Evolutionary conservation across 2,888 invertebrate genomes (phyloP), one percentile per base, ranked within the genome.

Genomic region (Plebejus anna): DNA sequence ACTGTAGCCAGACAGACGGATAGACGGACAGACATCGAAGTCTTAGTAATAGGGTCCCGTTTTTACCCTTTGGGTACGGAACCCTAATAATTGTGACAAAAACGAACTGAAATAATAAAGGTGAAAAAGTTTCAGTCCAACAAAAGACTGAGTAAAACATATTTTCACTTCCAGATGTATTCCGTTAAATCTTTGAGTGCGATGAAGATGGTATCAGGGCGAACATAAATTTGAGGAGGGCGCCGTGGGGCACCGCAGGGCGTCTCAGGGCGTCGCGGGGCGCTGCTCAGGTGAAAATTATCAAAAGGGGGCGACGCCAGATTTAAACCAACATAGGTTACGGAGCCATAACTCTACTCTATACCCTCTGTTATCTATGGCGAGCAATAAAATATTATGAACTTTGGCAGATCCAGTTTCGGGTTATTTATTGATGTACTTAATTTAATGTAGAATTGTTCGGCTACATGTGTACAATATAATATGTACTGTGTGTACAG

Each of bases 271-370:
- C 32, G 66, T 36, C 81, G 81, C 82, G 83, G 83, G 84, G 81
- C 81, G 79, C 78, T 80, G 80, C 85, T 83, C 93, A 94, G 93
- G 93, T 94, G 93, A 92, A 90, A 93, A 94, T 94, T 92, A 92
- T 92, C 91, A 90, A 85, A 87, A 90, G 90, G 90, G 80, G 80
- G 73, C 75, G 75, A 77, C 28, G 78, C 83, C 90, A 88, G 90
- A 90, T 90, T 89, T 89, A 87, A 91, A 90, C 88, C 90, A 90
- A 92, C 92, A 91, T 88, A 82, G 84, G 82, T 82, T 81, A 78
- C 82, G 83, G 80, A 82, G 80, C 81, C 81, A 81, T 79, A 78
- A 76, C 79, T 66, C 80, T 80, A 76, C 79, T 80, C 80, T 81
- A 80, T 82, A 81, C 80, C 80, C 76, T 77, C 76, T 79, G 80